Base-by-base conservation (phyloP, 2,888 invertebrate species). In the Tinea trinotella region DNA sequence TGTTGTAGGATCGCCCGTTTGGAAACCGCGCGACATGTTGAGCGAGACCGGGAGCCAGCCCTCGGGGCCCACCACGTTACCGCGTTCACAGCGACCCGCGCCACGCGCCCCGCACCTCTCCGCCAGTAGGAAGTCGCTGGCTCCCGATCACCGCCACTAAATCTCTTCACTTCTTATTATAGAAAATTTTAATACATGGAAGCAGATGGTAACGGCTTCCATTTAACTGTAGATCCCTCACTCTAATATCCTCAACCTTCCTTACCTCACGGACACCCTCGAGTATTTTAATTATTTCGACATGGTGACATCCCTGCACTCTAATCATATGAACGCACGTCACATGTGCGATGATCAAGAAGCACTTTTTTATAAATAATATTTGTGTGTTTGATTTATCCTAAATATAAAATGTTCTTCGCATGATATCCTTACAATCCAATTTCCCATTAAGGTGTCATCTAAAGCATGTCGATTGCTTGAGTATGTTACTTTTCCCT, bases 1-100 rank as follows among this genome's bases (percentile, higher is more conserved):
- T 89, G 90, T 92, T 91, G 89, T 92, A 93, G 97, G 97, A 88
- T 97, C 97, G 87, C 98, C 98, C 84, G 94, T 98, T 88, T 98
- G 97, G 97, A 97, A 97, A 91, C 97, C 96, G 88, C 93, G 97
- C 88, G 96, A 96, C 89, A 90, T 88, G 89, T 84, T 87, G 88
- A 84, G 87, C 84, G 88, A 88, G 82, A 81, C 81, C 77, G 77
- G 79, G 57, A 60, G 58, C 55, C 65, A 66, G 58, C 64, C 70
- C 55, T 66, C 63, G 57, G 76, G 78, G 64, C 75, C 57, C 10
- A 61, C 61, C 55, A 62, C 61, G 44, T 57, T 62, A 56, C 61
- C 62, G 52, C 60, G 62, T 55, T 59, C 60, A 56, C 60, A 77
- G 73, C 76, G 81, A 62, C 76, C 76, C 61, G 80, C 77, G 64